phyloP scores from a whole-genome alignment of 64 coral and sea anemone species.

The Montipora efflorescens region DNA sequence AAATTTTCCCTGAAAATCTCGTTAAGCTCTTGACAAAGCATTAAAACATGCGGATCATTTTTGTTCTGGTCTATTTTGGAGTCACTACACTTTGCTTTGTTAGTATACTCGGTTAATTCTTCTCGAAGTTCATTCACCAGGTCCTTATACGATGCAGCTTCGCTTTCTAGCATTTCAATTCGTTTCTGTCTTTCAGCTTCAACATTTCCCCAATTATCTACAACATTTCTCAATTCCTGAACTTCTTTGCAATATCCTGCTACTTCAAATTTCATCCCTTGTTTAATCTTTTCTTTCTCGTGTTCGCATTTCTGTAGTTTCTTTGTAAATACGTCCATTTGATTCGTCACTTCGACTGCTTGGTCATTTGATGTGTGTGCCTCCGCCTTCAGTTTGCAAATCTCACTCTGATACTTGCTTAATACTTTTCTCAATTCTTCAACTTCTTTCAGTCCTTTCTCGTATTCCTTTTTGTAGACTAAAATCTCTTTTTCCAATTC shows the following conservation, averaged over 20 bases:
- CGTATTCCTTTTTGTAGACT: slow-evolving; percentile 39
- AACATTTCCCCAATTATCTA: slow-evolving; percentile 51
- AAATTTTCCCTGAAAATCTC: slow-evolving; percentile 67
- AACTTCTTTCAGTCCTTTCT: slow-evolving; percentile 51
- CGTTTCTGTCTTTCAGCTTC: slow-evolving; percentile 32
- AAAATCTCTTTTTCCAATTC: slow-evolving; percentile 24
- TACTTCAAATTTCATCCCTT: slow-evolving; percentile 6
- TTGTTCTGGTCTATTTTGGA: not conserved
- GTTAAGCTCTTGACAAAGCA: slow-evolving; percentile 61
- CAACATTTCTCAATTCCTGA: slow-evolving; percentile 59
- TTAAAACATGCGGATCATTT: slow-evolving; percentile 16
- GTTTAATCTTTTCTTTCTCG: slow-evolving; percentile 29
- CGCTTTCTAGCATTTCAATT: slow-evolving; percentile 39
- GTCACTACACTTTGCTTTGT: not conserved
- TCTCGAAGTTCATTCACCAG: slow-evolving; percentile 15
- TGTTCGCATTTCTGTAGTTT: slow-evolving; percentile 65
- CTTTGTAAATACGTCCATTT: slow-evolving; percentile 75
- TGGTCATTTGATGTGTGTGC: slow-evolving; percentile 58
- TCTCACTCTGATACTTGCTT: slow-evolving; percentile 49
- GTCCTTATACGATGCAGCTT: slow-evolving; percentile 38
- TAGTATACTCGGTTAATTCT: not conserved
- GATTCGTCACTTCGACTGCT: slow-evolving; percentile 52
- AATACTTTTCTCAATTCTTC: slow-evolving; percentile 57
- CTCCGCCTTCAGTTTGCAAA: slow-evolving; percentile 51
- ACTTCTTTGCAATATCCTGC: slow-evolving; percentile 53